These are phyloP conservation scores for Eupsilia transversa DNA, from an alignment of 2,888 invertebrate genomes.

Conservation along the genomic window DNA sequence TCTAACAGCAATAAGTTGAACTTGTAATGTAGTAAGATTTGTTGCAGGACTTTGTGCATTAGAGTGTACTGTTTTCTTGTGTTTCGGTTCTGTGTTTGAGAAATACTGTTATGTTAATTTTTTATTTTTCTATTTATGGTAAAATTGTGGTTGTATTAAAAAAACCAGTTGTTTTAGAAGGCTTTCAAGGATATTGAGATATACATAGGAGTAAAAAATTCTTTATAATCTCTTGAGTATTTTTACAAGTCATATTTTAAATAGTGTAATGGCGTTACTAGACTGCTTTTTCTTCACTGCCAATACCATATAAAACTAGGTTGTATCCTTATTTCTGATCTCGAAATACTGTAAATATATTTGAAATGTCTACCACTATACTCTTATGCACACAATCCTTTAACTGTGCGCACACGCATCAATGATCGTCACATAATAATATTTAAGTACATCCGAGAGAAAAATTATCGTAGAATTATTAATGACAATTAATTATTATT, in stretches of 20 bases:
- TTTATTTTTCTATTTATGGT: too few relatives aligned
- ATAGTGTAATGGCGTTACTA: too few relatives aligned
- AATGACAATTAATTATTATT: constrained; percentile 41
- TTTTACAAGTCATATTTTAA: too few relatives aligned
- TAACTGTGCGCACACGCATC: constrained; percentile 51
- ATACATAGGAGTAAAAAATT: too few relatives aligned
- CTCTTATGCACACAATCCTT: constrained; percentile 3
- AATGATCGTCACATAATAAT: constrained; percentile 40
- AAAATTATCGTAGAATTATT: constrained; percentile 22
- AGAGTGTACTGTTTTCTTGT: background rate
- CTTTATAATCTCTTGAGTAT: too few relatives aligned
- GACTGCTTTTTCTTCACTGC: constrained; percentile 5
- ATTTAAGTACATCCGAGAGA: constrained; percentile 49
- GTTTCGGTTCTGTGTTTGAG: too few relatives aligned
- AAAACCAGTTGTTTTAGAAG: too few relatives aligned
- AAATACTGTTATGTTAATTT: too few relatives aligned
- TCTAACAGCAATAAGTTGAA: constrained; percentile 46
- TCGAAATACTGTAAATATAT: too few relatives aligned
- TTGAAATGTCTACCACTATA: too few relatives aligned
- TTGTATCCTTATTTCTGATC: constrained; percentile 3
- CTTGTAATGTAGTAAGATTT: constrained; percentile 35
- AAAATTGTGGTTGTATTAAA: too few relatives aligned
- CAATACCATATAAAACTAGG: background rate
- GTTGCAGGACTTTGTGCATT: constrained; percentile 3
- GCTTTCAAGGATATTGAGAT: too few relatives aligned